Evolutionary conservation across 2,113 vertebrate genomes (phyloP), one percentile per base, ranked within the genome.

Genomic region (Ia io): DNA sequence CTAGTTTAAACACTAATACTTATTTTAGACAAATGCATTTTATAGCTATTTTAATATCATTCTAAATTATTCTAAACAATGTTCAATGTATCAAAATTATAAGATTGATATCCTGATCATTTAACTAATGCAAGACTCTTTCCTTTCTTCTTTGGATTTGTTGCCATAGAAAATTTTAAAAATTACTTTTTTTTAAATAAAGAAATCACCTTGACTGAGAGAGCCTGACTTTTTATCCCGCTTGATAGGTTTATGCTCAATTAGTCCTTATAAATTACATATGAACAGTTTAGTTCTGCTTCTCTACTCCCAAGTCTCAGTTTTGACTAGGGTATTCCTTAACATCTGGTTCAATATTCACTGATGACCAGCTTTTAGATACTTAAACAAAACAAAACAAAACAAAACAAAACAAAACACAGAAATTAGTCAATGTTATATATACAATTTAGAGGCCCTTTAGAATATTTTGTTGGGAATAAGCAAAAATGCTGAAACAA

Each of bases 151-250:
- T 96, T 92, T 9, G 63, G 59, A 65, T 93, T 74, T 74, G 91
- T 96, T 98, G 91, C 91, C 84, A 97, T 74, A 93, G 93, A 59
- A 97, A 97, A 97, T 95, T 95, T 95, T 37, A 90, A 96, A 96
- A 84, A 59, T 80, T 56, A 3, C 6, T 51, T 87, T 97, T 94
- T 89, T 78, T 83, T 76, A 20, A 93, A 65, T 47, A 77, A 25
- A 77, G 82, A 95, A 96, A 95, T n/a, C 49, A 97, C 49, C 67
- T 85, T 92, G 70, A 96, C 59, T 91, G 44, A 96, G 97, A 97
- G n/a, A 96, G 40, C 10, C 17, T 95, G 37, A 77, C 78, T 90
- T 97, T 98, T 96, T 94, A 94, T 91, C 25, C 70, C 94, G 12
- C 59, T 90, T 97, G 92, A 96, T 96, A 93, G 87, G 69, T 92